phyloP scores from a whole-genome alignment of 2,797 vertebrate genomes.

The Hoplostethus mediterraneus region DNA sequence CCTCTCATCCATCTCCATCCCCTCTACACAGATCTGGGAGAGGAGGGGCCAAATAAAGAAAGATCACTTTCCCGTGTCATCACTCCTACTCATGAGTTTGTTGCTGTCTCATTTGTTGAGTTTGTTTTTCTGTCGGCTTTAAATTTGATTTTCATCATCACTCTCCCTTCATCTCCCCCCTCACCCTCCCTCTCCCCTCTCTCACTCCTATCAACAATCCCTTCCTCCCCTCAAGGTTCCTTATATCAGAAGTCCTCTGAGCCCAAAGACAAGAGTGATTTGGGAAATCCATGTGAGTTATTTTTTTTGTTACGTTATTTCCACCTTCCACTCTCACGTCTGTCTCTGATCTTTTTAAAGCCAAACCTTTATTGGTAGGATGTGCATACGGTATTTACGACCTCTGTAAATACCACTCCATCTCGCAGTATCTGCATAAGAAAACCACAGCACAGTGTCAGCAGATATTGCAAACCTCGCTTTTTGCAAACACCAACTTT shows the following conservation, averaged over 20 bases:
- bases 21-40: conserved; percentile 60
- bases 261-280: conserved; percentile 95
- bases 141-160: conserved; percentile 84
- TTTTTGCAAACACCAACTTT: neutral
- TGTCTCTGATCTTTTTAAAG: conserved; percentile 35
- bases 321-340: conserved; percentile 38
- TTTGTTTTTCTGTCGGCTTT: conserved; percentile 84
- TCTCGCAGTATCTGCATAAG: neutral
- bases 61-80: conserved; percentile 79
- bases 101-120: conserved; percentile 85
- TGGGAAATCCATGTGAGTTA: conserved; percentile 99
- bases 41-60: conserved; percentile 81
- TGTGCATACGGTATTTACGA: neutral
- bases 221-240: conserved; percentile 91
- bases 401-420: neutral
- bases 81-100: conserved; percentile 85
- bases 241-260: conserved; percentile 98
- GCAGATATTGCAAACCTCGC: too few relatives aligned
- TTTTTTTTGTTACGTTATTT: conserved; percentile 76
- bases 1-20: conserved; percentile 75
- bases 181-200: conserved; percentile 65
- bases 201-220: conserved; percentile 82
- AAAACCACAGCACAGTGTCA: too few relatives aligned
- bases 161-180: conserved; percentile 65
- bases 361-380: neutral